Evolutionary conservation across 2,888 invertebrate genomes (phyloP), one percentile per base, ranked within the genome.

Genomic region (Cyaniris semiargus): DNA sequence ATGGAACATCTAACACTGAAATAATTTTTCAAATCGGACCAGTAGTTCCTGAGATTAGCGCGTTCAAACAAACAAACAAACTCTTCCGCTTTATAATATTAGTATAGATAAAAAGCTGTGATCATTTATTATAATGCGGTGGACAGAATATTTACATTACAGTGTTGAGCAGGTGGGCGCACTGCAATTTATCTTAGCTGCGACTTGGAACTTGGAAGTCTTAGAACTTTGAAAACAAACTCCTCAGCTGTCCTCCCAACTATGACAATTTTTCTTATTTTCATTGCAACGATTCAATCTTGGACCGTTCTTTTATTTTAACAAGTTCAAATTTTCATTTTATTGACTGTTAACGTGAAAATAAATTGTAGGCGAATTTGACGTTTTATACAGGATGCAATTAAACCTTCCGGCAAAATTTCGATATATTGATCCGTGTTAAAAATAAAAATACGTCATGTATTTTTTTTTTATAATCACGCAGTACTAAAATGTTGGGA

Each of bases 161-260:
- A 66, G 66, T 6, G 15, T 23, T 66, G 66, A 31, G 66, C 66
- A 66, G 66, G 66, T 66, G 66, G 66, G 66, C 27, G 66, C 66
- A 31, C 27, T 31, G 66, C 27, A 27, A 66, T 66, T 66, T 27
- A 66, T 66, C 66, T 66, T 27, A 27, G 6, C 53, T 53, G 53
- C 15, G 18, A 66, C 66, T 66, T 66, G 66, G 18, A 66, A 31
- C 53, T 53, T 53, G 53, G 53, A 53, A 53, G 5, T 53, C 66
- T 31, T 66, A 27, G 66, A 31, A 31, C 27, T 66, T 66, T 66
- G 66, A 15, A 66, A 66, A 27, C 27, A 18, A 27, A 66, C 66
- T 31, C 66, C 27, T 27, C 66, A 5, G 53, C 18, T 18, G 18
- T 18, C 27, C 27, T 27, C 27, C 66, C 15, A 31, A 66, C 66